Evolutionary conservation across 2,797 vertebrate species (phyloP), one percentile per base, ranked within the genome.

Genomic region (Cetoscarus ocellatus): DNA sequence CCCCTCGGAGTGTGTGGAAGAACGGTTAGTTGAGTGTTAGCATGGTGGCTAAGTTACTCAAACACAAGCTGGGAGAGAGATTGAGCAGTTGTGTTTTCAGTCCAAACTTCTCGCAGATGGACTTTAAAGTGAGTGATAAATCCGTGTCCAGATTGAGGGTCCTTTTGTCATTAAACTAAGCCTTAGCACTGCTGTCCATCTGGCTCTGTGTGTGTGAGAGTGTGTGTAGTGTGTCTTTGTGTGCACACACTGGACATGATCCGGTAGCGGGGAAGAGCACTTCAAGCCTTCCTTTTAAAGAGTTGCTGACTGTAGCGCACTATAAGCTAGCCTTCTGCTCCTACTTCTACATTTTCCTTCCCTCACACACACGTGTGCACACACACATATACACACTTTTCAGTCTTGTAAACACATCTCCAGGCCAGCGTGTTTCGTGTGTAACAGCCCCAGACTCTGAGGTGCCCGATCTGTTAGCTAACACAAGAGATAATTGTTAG

Each of bases 101-200:
- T 91, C 87, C 83, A 88, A 92, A 92, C 87, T 86, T 91, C 86
- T 92, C 87, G 80, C 92, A 95, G 92, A 94, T 93, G 92, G 92
- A 93, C 91, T 94, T 94, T 93, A 92, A 93, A 92, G 89, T 91
- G 86, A 92, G 88, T 89, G 92, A 92, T 92, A 93, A 94, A 95
- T 94, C 92, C 84, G 78, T 86, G 89, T 93, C 91, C 91, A 94
- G 92, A 93, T 93, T 92, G 91, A 94, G 90, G 88, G 91, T 90
- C 93, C 91, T 93, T 93, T 94, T 94, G 92, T 94, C 92, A 92
- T 93, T 93, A 93, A 94, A 93, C 91, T 92, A 94, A 94, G 93
- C 92, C 86, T 93, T 90, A 89, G 91, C 87, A 79, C 90, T 92
- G 91, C 90, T 90, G 92, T 92, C 93, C 93, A 94, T 95, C 93